Evolutionary conservation across 1,140 invertebrate genomes (phyloP), one percentile per base, ranked within the genome.

Genomic region (Drosophila lowei): DNA sequence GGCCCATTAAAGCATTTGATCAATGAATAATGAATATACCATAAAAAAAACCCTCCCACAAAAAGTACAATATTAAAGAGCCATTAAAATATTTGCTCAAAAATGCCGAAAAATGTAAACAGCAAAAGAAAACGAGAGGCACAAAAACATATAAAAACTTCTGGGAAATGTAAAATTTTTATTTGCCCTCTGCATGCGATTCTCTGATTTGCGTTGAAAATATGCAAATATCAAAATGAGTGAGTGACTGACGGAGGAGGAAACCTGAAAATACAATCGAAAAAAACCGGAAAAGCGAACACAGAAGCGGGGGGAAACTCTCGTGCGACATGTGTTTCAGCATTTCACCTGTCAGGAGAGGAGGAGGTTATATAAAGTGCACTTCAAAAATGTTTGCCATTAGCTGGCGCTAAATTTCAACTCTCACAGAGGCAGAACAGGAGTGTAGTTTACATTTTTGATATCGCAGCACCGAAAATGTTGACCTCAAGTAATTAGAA

Each of bases 401-500:
- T 53, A 41, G 28, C 43, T 15, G 16, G 15, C 34, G 4, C 25
- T 41, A 41, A 61, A 62, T 28, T 59, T 59, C 0, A 48, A 21
- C 11, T 13, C 34, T 11, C 30, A 11, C 30, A 34, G 3, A 4
- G 9, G 30, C 9, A 4, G 3, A 11, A 28, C 43, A 38, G 21
- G 38, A n/a, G 13, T 38, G 58, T 62, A 15, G 34, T 64, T 64
- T 62, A 62, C 57, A 62, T 64, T 64, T 64, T 62, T 64, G 61
- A 64, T 48, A 63, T 64, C 23, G 41, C 62, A 47, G 11, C 46
- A 42, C 21, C 43, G n/a, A 72, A 47, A 25, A 38, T 34, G 46
- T 49, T 71, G 43, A 81, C 78, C 78, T 25, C 72, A 63, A 62
- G 61, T 81, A 77, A 80, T 80, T 81, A 80, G 50, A 71, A 76